Evolutionary conservation across 2,888 invertebrate species (phyloP), one percentile per base, ranked within the genome.

Genomic region (Kryphioiulus occultus): DNA sequence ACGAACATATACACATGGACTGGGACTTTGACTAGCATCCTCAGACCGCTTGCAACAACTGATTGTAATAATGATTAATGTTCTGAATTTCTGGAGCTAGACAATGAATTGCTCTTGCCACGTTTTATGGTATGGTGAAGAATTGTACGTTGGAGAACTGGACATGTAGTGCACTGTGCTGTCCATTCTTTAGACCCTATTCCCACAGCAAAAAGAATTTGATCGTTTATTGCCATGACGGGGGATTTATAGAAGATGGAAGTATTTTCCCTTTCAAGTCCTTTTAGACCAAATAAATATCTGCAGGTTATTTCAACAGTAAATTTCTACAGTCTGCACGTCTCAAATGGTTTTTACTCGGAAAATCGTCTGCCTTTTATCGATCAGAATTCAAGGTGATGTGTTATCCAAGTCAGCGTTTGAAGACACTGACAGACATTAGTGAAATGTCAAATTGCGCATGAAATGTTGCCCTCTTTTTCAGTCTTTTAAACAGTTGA

Each of bases 241-340:
- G 26, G 78, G 30, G 78, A 78, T 32, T 78, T 78, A 32, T 78
- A 30, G 78, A 32, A 17, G 30, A 26, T 32, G 9, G 30, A 30
- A 78, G 30, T 30, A 32, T 32, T 78, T 78, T 78, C 30, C 15
- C 78, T 78, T 78, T 78, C 78, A 32, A 17, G 12, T 26, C 30
- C 26, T 78, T 78, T 78, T 32, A 78, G 78, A 78, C 30, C 78
- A 78, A 78, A 78, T 78, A 78, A 78, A 78, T 78, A 32, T 78
- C 78, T 30, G 78, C 78, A 17, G 30, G 78, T 78, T 78, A 78
- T 78, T 78, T 30, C 78, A 78, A 30, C 78, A 30, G 78, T 30
- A 78, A 17, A 78, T 78, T 26, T 15, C 30, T 30, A 17, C 12
- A 78, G 30, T 17, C 30, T 2, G 78, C 78, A 78, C 78, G 78